Evolutionary conservation across 2,113 vertebrate species (phyloP), one percentile per base, ranked within the genome.

Genomic region (Misgurnus anguillicaudatus): DNA sequence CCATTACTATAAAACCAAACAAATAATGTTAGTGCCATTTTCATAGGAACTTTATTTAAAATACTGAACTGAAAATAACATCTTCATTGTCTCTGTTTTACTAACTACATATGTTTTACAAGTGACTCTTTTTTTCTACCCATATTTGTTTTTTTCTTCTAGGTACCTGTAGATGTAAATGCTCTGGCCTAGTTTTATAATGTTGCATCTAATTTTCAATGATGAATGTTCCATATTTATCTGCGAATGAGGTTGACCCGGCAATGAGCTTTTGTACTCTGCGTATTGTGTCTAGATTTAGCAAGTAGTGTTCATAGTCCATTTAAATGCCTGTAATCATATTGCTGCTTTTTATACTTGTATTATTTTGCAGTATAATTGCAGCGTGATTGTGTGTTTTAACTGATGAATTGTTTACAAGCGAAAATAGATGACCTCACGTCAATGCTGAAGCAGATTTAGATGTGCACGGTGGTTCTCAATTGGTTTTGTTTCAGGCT

Each of bases 131-230:
- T 31, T 48, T 48, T 1, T 48, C 47, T 48, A 48, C 9, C 38
- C 53, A 42, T 24, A 73, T 60, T 60, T 41, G 53, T 8, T 5
- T 73, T 5, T 73, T 42, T 38, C 19, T 51, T 57, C 6, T 19
- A 55, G 47, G 64, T 70, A 13, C 6, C 68, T 31, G 39, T 13
- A 69, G 66, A 80, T 21, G 47, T 51, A 36, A 76, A 77, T 3
- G 62, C 38, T 65, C 79, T 72, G 81, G 68, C 66, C 79, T 42
- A 81, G 36, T 84, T 80, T 53, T 61, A 17, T 83, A 70, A 82
- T 64, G 61, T 69, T 38, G 47, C 48, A 64, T 85, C 80, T 77
- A 83, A 64, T 85, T 83, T 79, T 85, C 82, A 80, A 83, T 82
- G 75, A 77, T 77, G 38, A 79, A 70, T 21, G 79, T 66, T 84